Conservation (phyloP, 2,113 vertebrate genomes). For the Sinocyclocheilus grahami region DNA sequence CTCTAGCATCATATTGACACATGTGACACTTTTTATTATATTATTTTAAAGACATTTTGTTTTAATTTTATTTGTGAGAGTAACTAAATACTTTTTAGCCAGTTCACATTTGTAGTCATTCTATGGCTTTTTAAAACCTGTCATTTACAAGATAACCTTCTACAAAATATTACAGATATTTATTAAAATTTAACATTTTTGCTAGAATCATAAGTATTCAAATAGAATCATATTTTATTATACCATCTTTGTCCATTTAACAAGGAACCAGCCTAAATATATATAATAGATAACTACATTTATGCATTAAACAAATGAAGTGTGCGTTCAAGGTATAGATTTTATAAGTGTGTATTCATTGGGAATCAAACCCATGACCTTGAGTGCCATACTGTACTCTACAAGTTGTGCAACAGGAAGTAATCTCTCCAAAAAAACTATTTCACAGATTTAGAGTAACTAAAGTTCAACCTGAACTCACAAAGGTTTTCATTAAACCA, state of each 20-base stretch:
- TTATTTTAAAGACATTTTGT: not conserved
- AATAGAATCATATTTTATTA: not conserved
- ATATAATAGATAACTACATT: not conserved
- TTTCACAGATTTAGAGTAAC: not conserved
- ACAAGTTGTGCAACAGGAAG: not conserved
- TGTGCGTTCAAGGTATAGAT: not conserved
- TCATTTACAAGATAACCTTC: not conserved
- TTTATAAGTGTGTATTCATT: not conserved
- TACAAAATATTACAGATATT: not conserved
- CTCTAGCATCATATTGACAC: not conserved
- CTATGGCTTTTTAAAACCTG: not conserved
- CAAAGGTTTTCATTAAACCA: not conserved
- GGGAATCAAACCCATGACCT: not conserved
- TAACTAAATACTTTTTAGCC: not conserved
- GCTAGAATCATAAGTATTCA: not conserved
- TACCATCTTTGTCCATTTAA: not conserved
- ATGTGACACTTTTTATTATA: not conserved
- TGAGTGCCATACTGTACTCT: not conserved
- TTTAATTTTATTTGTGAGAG: not conserved
- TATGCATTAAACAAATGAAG: not conserved
- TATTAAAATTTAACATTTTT: not conserved
- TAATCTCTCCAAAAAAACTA: not conserved
- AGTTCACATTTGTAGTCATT: not conserved
- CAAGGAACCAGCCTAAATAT: not conserved
- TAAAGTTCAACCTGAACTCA: not conserved